These are phyloP conservation scores for Agriotes lineatus DNA, from an alignment of 2,888 invertebrate genomes.

Conservation along the genomic window DNA sequence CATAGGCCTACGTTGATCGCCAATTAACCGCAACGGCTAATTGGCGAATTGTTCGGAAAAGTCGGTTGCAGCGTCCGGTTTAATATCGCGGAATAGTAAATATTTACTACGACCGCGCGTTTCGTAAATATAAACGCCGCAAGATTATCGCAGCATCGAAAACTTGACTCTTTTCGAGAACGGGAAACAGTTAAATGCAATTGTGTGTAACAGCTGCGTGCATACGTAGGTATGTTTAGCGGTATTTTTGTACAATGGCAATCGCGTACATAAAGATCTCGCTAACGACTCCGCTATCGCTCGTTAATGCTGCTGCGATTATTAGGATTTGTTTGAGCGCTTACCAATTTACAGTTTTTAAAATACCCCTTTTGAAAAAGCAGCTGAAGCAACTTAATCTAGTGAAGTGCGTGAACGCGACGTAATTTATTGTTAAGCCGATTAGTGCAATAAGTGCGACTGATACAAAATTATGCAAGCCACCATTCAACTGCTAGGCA, in stretches of 20 bases:
- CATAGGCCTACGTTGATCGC: too few relatives aligned
- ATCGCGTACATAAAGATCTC: slow-evolving; percentile 27
- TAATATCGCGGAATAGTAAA: slow-evolving; percentile 8
- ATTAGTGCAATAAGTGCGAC: too few relatives aligned
- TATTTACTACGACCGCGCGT: background rate
- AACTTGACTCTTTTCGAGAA: slow-evolving; percentile 2
- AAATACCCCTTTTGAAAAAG: too few relatives aligned
- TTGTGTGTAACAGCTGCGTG: slow-evolving; percentile 40
- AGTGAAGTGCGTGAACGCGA: too few relatives aligned
- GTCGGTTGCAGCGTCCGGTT: background rate
- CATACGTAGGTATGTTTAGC: slow-evolving; percentile 36
- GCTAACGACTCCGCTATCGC: slow-evolving; percentile 17
- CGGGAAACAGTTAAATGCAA: slow-evolving; percentile 27
- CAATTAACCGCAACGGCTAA: background rate
- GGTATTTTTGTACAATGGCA: slow-evolving; percentile 39
- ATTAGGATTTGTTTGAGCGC: too few relatives aligned
- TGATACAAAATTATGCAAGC: too few relatives aligned
- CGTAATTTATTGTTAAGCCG: too few relatives aligned
- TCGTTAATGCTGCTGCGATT: background rate
- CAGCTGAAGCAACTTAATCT: too few relatives aligned
- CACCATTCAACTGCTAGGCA: too few relatives aligned
- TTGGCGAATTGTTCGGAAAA: background rate
- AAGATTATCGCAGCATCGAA: slow-evolving; percentile 11
- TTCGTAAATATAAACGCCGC: slow-evolving; percentile 4
- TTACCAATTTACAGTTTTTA: too few relatives aligned